Base-by-base conservation (phyloP, 2,113 vertebrate genomes). In the Colossoma macropomum region DNA sequence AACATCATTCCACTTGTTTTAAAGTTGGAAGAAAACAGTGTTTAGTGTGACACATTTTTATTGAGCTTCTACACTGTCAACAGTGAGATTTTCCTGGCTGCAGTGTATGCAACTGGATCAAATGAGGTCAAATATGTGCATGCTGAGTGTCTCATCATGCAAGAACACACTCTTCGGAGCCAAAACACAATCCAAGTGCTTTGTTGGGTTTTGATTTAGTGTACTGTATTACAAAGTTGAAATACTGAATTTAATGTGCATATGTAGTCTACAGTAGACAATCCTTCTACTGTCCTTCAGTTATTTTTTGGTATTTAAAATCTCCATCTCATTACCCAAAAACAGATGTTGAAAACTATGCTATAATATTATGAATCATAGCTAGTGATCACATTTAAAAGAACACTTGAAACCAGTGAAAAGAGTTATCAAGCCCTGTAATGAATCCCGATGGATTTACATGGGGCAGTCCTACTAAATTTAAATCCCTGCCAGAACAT, bases 1-100 rank as follows among this genome's bases (percentile, higher is more conserved):
- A 74, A 52, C 30, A 60, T 48, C 0, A 19, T 86, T 79, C 25
- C 68, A 25, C 78, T 60, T 78, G 11, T 45, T 23, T 77, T 28
- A 25, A 48, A 77, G 28, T n/a, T 45, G 27, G 45, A 65, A 74
- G 63, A 28, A n/a, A n/a, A 50, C 0, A 17, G 41, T 54, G 21
- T 52, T 80, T 48, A 41, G 16, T 79, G 23, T 80, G 50, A 62
- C 28, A 75, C 32, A 79, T 19, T 21, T 72, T 68, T 78, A 32
- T 38, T 72, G 60, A 56, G 15, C 8, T 50, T 72, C 78, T 60
- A 54, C 27, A 70, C 27, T 65, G 19, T 41, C 12, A 63, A 38
- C 23, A 30, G 38, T 71, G 68, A 80, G 32, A 41, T 41, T 71
- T 71, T 80, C 30, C 66, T 80, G 41, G 32, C n/a, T 59, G 59